Evolutionary conservation across 2,113 vertebrate genomes (phyloP), one percentile per base, ranked within the genome.

Genomic region (zebrafish (Danio rerio)): DNA sequence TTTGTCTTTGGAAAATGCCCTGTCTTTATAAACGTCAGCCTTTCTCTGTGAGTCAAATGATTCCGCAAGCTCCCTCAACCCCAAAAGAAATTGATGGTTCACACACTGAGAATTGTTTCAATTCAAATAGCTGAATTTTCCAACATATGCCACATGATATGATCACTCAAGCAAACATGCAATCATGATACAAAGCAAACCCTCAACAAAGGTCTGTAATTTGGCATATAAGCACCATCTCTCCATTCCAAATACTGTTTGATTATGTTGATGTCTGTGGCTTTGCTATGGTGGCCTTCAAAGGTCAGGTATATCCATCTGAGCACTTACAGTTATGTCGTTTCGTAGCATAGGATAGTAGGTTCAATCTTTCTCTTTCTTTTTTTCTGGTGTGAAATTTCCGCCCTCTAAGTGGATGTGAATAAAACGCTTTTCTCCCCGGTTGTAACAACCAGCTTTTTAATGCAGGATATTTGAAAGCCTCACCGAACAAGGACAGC

Each of bases 391-490:
- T 88, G 85, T 89, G 87, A 91, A 88, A 87, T 81, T 10, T 81
- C 78, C 83, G 80, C 86, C 87, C 81, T 78, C 80, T 77, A 75
- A 80, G 86, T 80, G 83, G 72, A 81, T 87, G 83, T 91, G 87
- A 91, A 92, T 90, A 86, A 90, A 90, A 80, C 7, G 74, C 88
- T 88, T 86, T 89, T 85, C 86, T 88, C 85, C 53, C 9, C 59
- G 88, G 87, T 89, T 89, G 88, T 91, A 91, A 89, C 91, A 87
- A 90, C 88, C 90, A 86, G 87, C 88, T 90, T 90, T 88, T 91
- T 91, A 92, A 90, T 89, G 91, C 90, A 88, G 87, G 81, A 81
- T 75, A 85, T 88, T 85, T 92, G 89, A 92, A 93, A 92, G 88
- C 87, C 86, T 88, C 84, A 84, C 84, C 85, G 87, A 89, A 90